Evolutionary conservation across 2,797 vertebrate genomes (phyloP), one percentile per base, ranked within the genome.

Genomic region (Centroberyx gerrardi): DNA sequence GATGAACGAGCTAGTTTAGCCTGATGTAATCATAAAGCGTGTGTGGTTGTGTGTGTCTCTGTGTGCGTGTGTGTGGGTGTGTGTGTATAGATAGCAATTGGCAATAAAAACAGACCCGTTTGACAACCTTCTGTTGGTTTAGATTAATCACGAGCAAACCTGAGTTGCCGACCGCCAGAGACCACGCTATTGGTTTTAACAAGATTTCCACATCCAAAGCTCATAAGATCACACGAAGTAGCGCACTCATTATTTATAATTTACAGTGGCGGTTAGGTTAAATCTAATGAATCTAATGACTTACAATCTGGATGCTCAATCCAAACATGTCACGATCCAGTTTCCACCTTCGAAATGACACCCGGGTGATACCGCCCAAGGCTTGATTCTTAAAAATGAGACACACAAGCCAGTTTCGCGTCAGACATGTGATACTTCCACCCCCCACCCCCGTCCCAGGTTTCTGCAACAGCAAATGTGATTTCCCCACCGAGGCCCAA

Each of bases 1-100:
- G 92, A 93, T 92, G 89, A 92, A 93, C 59, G 90, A 92, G 88
- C 84, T 72, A 74, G 83, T 90, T 91, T 87, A 83, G 60, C 82
- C 79, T 89, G 88, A 91, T 91, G 87, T 81, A 89, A 93, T 91
- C 90, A 90, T 86, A 83, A 87, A 81, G 77, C 61, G 68, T 73
- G 80, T 12, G 72, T 65, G 62, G 38, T 46, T 10, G 22, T 55
- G 58, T 22, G 65, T 55, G 18, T 28, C 48, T 42, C 72, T 61
- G 67, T 5, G 62, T 75, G 36, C 17, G 38, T 29, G 36, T 15
- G 68, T 14, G 64, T 15, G 12, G 48, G 71, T 42, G 72, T 60
- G 72, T 42, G 58, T 63, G 44, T 55, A 56, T 52, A 76, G 76
- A 76, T 42, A 58, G 68, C 63, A 78, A 84, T 52, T 72, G 85